Conservation (phyloP, 2,113 vertebrate genomes). For the Empidonax alnorum region DNA sequence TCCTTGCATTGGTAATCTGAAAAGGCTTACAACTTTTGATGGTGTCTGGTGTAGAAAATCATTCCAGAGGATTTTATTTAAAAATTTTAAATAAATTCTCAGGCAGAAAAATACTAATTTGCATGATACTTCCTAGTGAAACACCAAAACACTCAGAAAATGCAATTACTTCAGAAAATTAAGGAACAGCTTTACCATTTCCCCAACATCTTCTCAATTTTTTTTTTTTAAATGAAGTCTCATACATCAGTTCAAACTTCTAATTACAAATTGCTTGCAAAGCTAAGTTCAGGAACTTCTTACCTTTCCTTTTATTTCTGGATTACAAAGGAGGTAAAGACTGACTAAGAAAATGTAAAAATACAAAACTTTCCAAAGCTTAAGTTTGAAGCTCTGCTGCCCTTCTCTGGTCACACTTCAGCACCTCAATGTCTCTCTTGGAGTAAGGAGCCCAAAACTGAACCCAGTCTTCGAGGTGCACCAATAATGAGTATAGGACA, state of each 20-base stretch:
- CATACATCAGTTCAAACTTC: background rate
- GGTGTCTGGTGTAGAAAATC: background rate
- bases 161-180: background rate
- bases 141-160: background rate
- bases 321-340: background rate
- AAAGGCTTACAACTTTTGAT: background rate
- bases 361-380: background rate
- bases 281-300: background rate
- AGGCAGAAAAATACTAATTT: background rate
- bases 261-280: background rate
- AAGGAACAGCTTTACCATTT: background rate
- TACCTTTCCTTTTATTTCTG: background rate
- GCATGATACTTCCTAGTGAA: background rate
- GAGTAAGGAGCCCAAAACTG: background rate
- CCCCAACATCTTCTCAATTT: background rate
- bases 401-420: background rate
- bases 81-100: background rate
- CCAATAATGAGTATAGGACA: background rate
- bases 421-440: background rate
- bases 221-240: background rate
- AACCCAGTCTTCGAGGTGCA: background rate
- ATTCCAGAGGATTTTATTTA: background rate
- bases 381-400: background rate
- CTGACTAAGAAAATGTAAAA: background rate
- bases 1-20: background rate